A percentile compares a stretch with the other conserved stretches of the same genome.
Conservation (phyloP, 2,888 invertebrate species). For the Uloborus plumipes region DNA sequence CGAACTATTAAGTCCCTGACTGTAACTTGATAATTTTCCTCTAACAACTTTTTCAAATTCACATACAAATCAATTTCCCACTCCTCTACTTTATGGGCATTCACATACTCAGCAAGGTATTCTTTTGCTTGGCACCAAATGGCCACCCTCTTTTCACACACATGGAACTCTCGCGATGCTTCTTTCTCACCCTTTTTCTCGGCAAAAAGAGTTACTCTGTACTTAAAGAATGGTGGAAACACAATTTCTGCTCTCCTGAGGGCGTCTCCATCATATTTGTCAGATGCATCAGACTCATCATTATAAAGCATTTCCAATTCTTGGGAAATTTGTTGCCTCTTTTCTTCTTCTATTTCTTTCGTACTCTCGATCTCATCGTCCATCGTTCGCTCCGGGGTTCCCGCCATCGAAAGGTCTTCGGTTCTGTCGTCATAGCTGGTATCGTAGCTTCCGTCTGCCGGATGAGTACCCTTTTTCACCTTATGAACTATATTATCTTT, state of each 20-base stretch:
- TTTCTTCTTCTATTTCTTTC: conserved; percentile 30
- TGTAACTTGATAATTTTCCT: conserved; percentile 39
- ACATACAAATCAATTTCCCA: conserved; percentile 60
- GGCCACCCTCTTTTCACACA: conserved; percentile 51
- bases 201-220: conserved; percentile 22
- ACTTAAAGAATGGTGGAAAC: conserved; percentile 43
- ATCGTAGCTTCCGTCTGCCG: conserved; percentile 42
- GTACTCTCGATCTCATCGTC: conserved; percentile 18
- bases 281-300: conserved; percentile 40
- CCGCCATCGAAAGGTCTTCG: conserved; percentile 33
- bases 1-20: conserved; percentile 52
- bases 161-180: conserved; percentile 44
- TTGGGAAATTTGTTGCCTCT: conserved; percentile 44
- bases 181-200: conserved; percentile 49
- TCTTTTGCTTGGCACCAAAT: conserved; percentile 55
- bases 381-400: conserved; percentile 25
- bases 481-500: conserved; percentile 63
- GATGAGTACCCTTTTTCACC: conserved; percentile 54
- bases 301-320: conserved; percentile 58
- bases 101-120: conserved; percentile 17
- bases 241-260: conserved; percentile 42
- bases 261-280: conserved; percentile 28
- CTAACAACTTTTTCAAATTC: conserved; percentile 45
- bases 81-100: conserved; percentile 34
- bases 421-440: conserved; percentile 31